Evolutionary conservation across 2,113 vertebrate genomes (phyloP), one percentile per base, ranked within the genome.

Genomic region (Ciconia stormi): DNA sequence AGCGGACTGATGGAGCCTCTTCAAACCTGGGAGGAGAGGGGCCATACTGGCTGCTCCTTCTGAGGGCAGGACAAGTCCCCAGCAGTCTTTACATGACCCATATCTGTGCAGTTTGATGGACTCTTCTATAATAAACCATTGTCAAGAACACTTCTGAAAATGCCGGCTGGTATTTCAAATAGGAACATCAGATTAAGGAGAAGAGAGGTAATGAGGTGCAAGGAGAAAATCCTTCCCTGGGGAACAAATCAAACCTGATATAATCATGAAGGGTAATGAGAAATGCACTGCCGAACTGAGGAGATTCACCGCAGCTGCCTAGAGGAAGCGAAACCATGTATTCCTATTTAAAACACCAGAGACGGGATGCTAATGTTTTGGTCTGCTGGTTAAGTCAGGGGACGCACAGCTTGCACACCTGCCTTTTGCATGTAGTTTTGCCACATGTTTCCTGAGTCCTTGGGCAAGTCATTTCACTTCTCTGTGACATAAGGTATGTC

Each of bases 201-300:
- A 96, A 84, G 70, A 93, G 89, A 95, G 26, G 95, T 96, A 96
- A 96, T 96, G 96, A 96, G 93, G 93, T 96, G 93, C 95, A 94
- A 92, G 93, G 76, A 97, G 79, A 95, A 97, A 97, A 95, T 96
- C 85, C 93, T 92, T 92, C 95, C 88, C 92, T 92, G 55, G 67
- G 95, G 93, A 86, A 30, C 90, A 93, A 94, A 93, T 95, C 96
- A 96, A 93, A 95, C 85, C 74, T 92, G 95, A 90, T 96, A 95
- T 16, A 82, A 90, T 97, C 92, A 70, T 80, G 86, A 90, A 95
- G 74, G 34, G 79, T 95, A 96, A 95, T 95, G 82, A 95, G 90
- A 97, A 96, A 94, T 88, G 95, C 49, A n/a, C 44, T 82, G 46
- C 77, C 6, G 6, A 85, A 76, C 61, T 63, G 87, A 55, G 70